Percentiles rank a stretch among this genome's conserved stretches.
These are phyloP conservation scores for Piezodorus guildinii DNA, from an alignment of 1,140 invertebrate species.

Conservation along the genomic window DNA sequence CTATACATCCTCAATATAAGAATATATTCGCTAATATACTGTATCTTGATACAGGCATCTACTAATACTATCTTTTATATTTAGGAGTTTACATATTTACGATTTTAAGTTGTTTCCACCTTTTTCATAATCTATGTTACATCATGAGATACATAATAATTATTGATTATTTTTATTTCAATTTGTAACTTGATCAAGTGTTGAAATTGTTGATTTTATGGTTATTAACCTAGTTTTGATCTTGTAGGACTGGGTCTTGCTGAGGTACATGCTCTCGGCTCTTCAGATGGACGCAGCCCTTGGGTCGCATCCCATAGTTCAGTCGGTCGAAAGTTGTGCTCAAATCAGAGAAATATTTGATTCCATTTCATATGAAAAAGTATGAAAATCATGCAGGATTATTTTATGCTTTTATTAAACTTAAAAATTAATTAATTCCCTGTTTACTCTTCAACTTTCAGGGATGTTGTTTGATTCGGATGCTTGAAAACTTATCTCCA, in stretches of 20 bases:
- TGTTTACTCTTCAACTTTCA: conserved; percentile 42
- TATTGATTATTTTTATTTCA: no score
- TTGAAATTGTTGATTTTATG: no score
- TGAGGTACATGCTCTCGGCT: conserved; percentile 47
- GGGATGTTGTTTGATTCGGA: conserved; percentile 77
- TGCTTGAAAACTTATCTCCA: conserved; percentile 73
- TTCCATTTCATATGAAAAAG: conserved; percentile 83
- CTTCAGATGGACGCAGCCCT: conserved; percentile 64
- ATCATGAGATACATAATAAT: no score
- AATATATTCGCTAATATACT: no score
- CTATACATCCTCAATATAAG: no score
- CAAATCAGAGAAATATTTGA: conserved; percentile 90
- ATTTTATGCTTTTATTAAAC: neutral
- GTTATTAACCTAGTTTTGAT: no score
- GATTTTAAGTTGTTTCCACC: no score
- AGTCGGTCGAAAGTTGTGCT: conserved; percentile 69
- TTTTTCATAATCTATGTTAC: no score
- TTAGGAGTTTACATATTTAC: no score
- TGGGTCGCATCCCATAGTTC: conserved; percentile 77
- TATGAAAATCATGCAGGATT: conserved; percentile 32
- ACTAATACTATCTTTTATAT: no score
- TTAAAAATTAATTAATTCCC: neutral
- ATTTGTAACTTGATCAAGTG: no score
- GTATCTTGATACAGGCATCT: no score
- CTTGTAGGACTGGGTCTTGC: conserved; percentile 4